phyloP scores from a whole-genome alignment of 2,113 vertebrate species.

The Puma concolor region DNA sequence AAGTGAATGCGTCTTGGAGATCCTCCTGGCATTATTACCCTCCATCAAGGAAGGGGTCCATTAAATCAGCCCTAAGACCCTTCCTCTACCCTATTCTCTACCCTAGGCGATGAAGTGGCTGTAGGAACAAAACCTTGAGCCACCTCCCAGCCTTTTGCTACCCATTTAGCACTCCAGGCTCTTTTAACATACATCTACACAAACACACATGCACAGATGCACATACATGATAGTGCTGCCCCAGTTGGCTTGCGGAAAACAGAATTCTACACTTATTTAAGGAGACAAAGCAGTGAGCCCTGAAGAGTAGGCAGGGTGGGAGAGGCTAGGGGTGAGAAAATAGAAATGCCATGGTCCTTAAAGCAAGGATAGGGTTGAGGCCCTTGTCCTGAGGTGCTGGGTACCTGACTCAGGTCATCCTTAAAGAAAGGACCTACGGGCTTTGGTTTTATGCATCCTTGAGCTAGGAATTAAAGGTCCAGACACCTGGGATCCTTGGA shows the following conservation, averaged over 20 bases:
- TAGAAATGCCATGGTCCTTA: neutral
- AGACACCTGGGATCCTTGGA: neutral
- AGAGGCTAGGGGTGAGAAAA: neutral
- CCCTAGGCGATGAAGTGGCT: neutral
- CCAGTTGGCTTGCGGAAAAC: neutral
- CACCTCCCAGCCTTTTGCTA: neutral
- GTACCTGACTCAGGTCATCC: neutral
- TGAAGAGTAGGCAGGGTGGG: neutral
- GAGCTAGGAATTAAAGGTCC: neutral
- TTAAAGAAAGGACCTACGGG: neutral
- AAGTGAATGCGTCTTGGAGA: neutral
- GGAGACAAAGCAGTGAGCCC: constrained; percentile 7
- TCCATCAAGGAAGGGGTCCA: neutral
- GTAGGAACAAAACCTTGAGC: neutral
- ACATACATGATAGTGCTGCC: neutral
- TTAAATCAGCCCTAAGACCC: neutral
- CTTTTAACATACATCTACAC: neutral
- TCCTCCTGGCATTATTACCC: neutral
- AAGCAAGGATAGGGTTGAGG: neutral
- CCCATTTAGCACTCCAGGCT: neutral
- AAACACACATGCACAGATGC: neutral
- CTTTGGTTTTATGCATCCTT: neutral
- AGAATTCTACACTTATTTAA: neutral
- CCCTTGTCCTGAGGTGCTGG: neutral
- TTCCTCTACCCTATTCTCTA: neutral